Conservation (phyloP, 2,888 invertebrate genomes). For the Lithophane semibrunnea region DNA sequence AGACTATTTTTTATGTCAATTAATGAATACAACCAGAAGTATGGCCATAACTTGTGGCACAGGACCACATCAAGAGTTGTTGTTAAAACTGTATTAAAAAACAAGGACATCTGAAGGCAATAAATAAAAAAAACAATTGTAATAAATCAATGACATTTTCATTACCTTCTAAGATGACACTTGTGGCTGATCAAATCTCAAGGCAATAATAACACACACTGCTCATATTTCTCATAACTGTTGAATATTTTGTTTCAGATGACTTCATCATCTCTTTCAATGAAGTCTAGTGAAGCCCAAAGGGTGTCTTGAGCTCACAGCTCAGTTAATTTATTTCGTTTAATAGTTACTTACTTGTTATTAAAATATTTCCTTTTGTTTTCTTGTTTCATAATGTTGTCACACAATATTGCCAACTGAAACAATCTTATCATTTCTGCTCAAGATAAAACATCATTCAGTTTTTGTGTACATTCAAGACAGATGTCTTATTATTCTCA, state of each 20-base stretch:
- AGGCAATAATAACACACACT: not conserved
- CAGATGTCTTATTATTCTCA: constrained; percentile 68
- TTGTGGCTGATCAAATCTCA: not conserved
- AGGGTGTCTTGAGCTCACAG: constrained; percentile 82
- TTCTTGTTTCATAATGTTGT: constrained; percentile 69
- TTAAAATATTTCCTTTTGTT: constrained; percentile 58
- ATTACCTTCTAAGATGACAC: not conserved
- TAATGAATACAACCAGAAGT: not conserved
- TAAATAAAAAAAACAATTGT: not conserved
- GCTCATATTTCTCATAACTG: constrained; percentile 2
- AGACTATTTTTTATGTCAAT: too few species aligned
- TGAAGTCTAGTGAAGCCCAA: constrained; percentile 81
- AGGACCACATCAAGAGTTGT: not conserved
- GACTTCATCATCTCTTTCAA: constrained; percentile 76
- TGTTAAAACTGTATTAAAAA: not conserved
- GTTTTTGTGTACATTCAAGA: constrained; percentile 70
- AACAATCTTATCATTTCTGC: constrained; percentile 87
- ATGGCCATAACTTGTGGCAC: not conserved
- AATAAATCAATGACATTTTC: not conserved
- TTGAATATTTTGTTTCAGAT: constrained; percentile 82
- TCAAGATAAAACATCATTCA: constrained; percentile 84
- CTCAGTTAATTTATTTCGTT: constrained; percentile 62
- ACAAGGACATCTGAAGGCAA: not conserved
- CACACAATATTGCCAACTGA: constrained; percentile 76
- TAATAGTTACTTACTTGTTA: constrained; percentile 62